phyloP scores from a whole-genome alignment of 2,113 vertebrate species.

The Litocranius walleri region DNA sequence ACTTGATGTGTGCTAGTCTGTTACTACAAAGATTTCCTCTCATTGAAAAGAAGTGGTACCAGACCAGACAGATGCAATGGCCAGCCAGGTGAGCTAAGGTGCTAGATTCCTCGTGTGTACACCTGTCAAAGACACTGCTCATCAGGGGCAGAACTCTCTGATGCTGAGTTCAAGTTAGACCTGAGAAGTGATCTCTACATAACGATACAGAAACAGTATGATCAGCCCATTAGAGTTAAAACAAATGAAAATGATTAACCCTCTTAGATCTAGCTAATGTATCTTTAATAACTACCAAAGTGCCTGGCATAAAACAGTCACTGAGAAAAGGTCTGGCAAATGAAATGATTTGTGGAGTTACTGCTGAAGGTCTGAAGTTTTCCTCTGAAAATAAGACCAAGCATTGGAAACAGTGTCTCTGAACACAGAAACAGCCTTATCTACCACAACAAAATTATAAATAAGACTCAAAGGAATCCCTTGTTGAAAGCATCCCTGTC shows the following conservation, averaged over 20 bases:
- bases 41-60: background rate
- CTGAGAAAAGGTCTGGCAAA: background rate
- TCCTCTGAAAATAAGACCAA: background rate
- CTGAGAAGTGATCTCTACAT: background rate
- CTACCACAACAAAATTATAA: constrained; percentile 36
- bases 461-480: constrained; percentile 25
- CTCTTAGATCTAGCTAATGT: background rate
- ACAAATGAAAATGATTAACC: background rate
- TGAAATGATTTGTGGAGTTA: background rate
- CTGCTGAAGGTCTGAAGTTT: background rate
- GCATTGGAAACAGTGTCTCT: background rate
- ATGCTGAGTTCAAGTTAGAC: background rate
- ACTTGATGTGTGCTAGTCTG: background rate
- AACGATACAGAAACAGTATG: background rate
- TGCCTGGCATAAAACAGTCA: background rate
- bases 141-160: background rate
- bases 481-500: constrained; percentile 10
- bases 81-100: background rate
- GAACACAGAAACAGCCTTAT: background rate
- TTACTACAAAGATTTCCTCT: background rate
- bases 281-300: background rate
- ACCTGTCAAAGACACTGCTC: background rate
- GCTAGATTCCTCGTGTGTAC: accelerated
- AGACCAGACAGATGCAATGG: background rate
- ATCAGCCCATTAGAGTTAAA: background rate